Evolutionary conservation across 2,113 vertebrate genomes (phyloP).

Genomic region (Lycaon pictus): DNA sequence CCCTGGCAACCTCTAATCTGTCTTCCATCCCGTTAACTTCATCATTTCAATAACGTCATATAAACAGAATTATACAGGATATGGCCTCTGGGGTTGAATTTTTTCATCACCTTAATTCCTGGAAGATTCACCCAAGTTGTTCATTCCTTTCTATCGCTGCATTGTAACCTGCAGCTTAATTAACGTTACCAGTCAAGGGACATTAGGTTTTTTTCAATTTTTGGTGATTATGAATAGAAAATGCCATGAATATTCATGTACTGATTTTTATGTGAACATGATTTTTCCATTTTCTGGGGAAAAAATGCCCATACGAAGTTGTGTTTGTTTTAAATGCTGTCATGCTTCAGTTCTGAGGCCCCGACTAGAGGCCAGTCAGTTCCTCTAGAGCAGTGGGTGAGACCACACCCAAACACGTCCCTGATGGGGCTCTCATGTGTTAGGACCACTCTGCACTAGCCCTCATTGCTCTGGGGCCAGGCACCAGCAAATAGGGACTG

Average conservation of each 20-base stretch:
- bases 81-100: neutral
- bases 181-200: neutral
- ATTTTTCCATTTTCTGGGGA: neutral
- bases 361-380: neutral
- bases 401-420: neutral
- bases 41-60: neutral
- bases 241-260: neutral
- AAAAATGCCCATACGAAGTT: neutral
- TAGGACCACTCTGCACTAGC: neutral
- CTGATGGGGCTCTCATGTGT: neutral
- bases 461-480: neutral
- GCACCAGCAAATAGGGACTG: accelerated
- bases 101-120: neutral
- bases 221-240: neutral
- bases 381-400: accelerated
- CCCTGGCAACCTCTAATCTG: neutral
- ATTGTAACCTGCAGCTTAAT: neutral
- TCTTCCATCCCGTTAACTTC: neutral
- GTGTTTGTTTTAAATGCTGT: neutral
- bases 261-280: neutral
- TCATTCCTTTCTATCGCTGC: neutral
- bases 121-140: neutral
- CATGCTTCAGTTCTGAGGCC: neutral
- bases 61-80: neutral
- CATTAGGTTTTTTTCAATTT: neutral